Evolutionary conservation across 2,113 vertebrate species (phyloP), one percentile per base, ranked within the genome.

Genomic region (Ariopsis seemanni): DNA sequence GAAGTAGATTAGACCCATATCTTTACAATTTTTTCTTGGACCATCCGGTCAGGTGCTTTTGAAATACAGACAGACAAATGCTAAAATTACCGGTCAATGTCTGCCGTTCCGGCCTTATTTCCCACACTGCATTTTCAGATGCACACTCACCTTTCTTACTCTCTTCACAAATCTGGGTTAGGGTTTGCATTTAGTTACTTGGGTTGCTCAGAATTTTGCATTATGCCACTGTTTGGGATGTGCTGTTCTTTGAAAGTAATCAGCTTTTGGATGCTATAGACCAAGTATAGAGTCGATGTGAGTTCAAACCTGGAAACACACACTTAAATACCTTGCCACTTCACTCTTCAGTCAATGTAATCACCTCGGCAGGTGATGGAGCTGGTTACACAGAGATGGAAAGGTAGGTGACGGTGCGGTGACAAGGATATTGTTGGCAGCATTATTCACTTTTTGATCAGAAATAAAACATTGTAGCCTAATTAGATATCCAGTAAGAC

Each of bases 401-500:
- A 62, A 62, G 57, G 9, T 20, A 78, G 7, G 42, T 34, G 58
- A 63, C 1, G 25, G 1, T 12, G 10, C 30, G 30, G 30, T 50
- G 34, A 50, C 12, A 48, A 60, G 20, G 34, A 63, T 11, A 25
- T 69, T 50, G n/a, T 30, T 80, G 55, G 53, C 14, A 81, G 50
- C 60, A 63, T 22, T 42, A 85, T 75, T 85, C 71, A 60, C 57
- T 50, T 52, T 27, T 25, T 63, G 12, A 50, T 80, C 85, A 55
- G 17, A 65, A 27, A 63, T 65, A 18, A 52, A 52, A 65, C 75
- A 86, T 62, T 7, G 25, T 55, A 34, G 74, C 52, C 48, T 65
- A 65, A 86, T 86, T 79, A 86, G 72, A 78, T 63, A 7, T 50
- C 15, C 65, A 85, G 85, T 25, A 52, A 65, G 62, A 78, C 42